Base-by-base conservation (phyloP, 2,888 invertebrate species). In the Calephelis perditalis region DNA sequence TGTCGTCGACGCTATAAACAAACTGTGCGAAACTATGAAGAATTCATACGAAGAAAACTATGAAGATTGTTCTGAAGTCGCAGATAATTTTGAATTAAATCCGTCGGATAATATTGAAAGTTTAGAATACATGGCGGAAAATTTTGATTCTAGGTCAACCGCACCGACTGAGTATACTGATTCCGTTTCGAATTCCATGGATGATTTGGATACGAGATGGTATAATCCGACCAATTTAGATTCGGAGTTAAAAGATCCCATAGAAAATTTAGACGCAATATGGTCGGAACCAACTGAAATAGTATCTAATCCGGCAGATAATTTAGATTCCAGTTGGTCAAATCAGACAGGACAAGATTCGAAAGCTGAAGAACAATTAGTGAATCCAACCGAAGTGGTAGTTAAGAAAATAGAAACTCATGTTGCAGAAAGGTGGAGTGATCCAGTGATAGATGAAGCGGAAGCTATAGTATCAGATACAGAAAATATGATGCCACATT, bases 1-100 rank as follows among this genome's bases (percentile, higher is more conserved):
- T 70, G 91, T 91, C 26, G 85, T 90, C 71, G 91, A 91, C 71
- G 91, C 91, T 1, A 90, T 91, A 70, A 90, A 91, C 70, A 76
- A 79, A 59, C 76, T 91, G 6, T 91, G 91, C 73, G 90, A 89
- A 55, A 86, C 84, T 0, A 91, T 91, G 90, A 83, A 83, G 67
- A 82, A 84, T 0, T 84, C 87, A 8, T 81, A 80, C 73, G 80
- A 78, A 15, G 76, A 73, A 8, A 54, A 56, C 9, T 68, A 68
- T 44, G 66, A 68, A 4, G 66, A 64, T 47, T 61, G 65, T 40
- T 57, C 58, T 9, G 67, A 63, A 10, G 63, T 54, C 15, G 57
- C 35, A 63, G 56, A 55, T 62, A 40, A 44, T 7, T 45, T 45
- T 47, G 9, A n/a, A 66, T 70, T 3, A 71, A 72, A 15, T 67